Base-by-base conservation (phyloP, 92 coral and sea anemone species). In the Epizoanthus fatuus region DNA sequence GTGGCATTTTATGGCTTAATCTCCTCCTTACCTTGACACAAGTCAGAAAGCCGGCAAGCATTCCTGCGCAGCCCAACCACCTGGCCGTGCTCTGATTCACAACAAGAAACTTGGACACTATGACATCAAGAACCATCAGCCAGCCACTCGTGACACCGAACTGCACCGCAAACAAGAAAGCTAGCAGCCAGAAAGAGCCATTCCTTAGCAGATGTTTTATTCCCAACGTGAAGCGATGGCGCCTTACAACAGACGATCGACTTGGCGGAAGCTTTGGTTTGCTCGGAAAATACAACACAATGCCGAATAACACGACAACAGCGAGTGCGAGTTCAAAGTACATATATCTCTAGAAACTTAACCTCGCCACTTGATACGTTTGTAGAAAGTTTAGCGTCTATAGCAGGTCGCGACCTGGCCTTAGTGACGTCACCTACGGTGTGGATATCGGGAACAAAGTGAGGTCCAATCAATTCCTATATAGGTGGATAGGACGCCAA, bases 251-350 rank as follows among this genome's bases (percentile, higher is more conserved):
- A 9, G 94, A 88, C 1, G 94, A 85, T 37, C 62, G 86, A 58
- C 95, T 89, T 7, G 98, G 98, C 47, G 98, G 98, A 10, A 76
- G 54, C 0, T 95, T 95, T 10, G 98, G 98, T 63, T 81, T 89
- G 52, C 89, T 76, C 5, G 98, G 98, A 68, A 89, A 95, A 88
- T 95, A 93, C 14, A 91, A 70, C 74, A 89, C 52, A 60, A 87
- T 62, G 62, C 88, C 79, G 20, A 95, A 58, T 11, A 95, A 91
- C 51, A 91, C 69, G 29, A 70, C 20, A 14, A 64, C 79, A 67
- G 90, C 87, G 4, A 93, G 57, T 1, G 86, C 94, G 10, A 92
- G 85, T 80, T 93, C 68, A 14, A 91, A 37, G 29, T 47, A 88
- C 69, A 88, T 66, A 47, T 89, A 93, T 38, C 38, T 47, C 47